Conservation (phyloP, 1,140 invertebrate species). For the Goniozus legneri region DNA sequence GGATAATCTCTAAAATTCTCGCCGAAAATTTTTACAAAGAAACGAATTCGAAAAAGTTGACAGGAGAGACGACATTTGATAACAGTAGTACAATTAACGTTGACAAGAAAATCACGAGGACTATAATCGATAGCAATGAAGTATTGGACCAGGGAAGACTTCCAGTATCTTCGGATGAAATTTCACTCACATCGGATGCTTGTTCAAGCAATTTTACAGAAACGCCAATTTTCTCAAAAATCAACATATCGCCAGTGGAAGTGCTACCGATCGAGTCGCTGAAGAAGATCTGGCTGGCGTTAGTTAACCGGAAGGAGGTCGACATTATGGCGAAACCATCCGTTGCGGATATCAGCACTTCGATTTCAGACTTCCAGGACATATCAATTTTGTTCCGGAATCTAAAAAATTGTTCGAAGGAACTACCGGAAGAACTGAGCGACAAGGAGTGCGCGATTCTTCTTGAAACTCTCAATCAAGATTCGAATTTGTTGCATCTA, state of each 20-base stretch:
- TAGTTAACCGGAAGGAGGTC: constrained; percentile 27
- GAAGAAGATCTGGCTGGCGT: constrained; percentile 13
- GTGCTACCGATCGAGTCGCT: constrained; percentile 4
- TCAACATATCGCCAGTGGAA: background rate
- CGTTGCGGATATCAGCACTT: constrained; percentile 32
- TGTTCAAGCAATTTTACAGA: too few relatives aligned
- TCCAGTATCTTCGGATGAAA: background rate
- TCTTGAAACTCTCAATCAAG: constrained; percentile 23
- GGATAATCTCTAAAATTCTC: too few relatives aligned
- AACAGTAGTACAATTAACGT: too few relatives aligned
- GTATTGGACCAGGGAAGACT: background rate
- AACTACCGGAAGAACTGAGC: constrained; percentile 24
- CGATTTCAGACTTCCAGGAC: constrained; percentile 26
- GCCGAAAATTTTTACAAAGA: too few relatives aligned
- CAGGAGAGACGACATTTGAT: too few relatives aligned
- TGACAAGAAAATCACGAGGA: background rate
- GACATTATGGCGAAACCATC: constrained; percentile 35
- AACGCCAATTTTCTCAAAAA: background rate
- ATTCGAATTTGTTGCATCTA: constrained; percentile 22
- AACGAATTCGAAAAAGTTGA: too few relatives aligned
- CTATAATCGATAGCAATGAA: background rate
- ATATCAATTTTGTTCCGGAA: background rate
- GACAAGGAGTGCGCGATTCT: constrained; percentile 27
- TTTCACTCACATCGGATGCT: background rate
- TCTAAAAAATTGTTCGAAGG: background rate